Evolutionary conservation across 2,888 invertebrate species (phyloP), one percentile per base, ranked within the genome.

Genomic region (Drosophila eohydei): DNA sequence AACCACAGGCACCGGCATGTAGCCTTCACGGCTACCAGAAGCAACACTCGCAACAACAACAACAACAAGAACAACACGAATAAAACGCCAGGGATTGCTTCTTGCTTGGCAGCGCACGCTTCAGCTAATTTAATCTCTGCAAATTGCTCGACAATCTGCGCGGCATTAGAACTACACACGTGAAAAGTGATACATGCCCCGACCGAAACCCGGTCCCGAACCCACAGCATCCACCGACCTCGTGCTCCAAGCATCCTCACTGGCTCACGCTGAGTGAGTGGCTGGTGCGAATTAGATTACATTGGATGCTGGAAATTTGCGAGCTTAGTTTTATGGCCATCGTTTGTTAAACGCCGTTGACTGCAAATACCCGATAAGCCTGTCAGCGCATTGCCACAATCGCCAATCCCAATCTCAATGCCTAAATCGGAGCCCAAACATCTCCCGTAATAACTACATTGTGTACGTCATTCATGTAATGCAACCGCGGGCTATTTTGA

Each of bases 51-150:
- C 28, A 60, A 65, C 68, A 80, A 16, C 11, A 16, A 38, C 28
- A 50, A 50, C 62, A 51, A 32, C 26, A 67, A 40, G n/a, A 68
- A 48, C 57, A 46, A 63, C 44, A 44, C n/a, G 55, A 43, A 46
- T 26, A 57, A 50, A 58, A 54, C 50, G 62, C 12, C 63, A 50
- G 65, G 63, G 56, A 73, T 71, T 68, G 70, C 80, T 72, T 60
- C 71, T 78, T 85, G 63, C 64, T 57, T 72, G 68, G 67, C 16
- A 75, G 61, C 76, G 76, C 80, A 88, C 86, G 90, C 84, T 87
- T 83, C 81, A 85, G 92, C 92, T 92, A 92, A 92, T 92, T 92
- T 92, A 92, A 92, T 92, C 91, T 90, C 89, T 87, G 91, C 92
- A 92, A 92, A 92, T 92, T 92, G 92, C 89, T 91, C 84, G 88